Evolutionary conservation across 1,140 invertebrate genomes (phyloP).

Genomic region (Anoplolepis gracilipes): DNA sequence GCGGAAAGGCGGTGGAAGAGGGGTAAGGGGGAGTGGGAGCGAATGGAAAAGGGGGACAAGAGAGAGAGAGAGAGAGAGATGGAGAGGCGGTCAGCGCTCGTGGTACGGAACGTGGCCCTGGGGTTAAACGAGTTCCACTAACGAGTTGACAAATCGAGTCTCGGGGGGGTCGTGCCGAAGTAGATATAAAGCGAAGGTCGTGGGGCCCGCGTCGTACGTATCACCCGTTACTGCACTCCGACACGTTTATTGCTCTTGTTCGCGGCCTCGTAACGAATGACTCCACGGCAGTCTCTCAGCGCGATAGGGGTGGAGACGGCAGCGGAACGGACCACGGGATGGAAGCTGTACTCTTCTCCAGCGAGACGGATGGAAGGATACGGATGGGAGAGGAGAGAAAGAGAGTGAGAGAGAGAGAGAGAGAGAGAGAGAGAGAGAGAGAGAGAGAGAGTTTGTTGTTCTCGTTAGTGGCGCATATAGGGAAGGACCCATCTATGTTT

Average conservation of each 20-base stretch:
- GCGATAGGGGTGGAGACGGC: slow-evolving; percentile 34
- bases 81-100: slow-evolving; percentile 67
- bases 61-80: not conserved
- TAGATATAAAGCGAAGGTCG: slow-evolving; percentile 85
- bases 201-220: slow-evolving; percentile 76
- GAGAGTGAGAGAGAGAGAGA: not conserved
- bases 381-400: too few relatives aligned
- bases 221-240: slow-evolving; percentile 81
- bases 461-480: slow-evolving; percentile 66
- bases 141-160: slow-evolving; percentile 86
- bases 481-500: slow-evolving; percentile 49
- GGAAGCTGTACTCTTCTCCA: slow-evolving; percentile 19
- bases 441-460: slow-evolving; percentile 62
- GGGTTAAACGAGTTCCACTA: slow-evolving; percentile 85
- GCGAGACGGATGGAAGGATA: slow-evolving; percentile 61
- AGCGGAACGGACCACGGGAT: slow-evolving; percentile 26
- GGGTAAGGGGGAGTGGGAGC: not conserved
- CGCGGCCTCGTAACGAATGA: slow-evolving; percentile 84
- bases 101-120: slow-evolving; percentile 71
- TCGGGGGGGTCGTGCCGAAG: slow-evolving; percentile 84
- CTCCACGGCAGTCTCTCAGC: slow-evolving; percentile 72
- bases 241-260: slow-evolving; percentile 85
- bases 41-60: not conserved
- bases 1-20: not conserved
- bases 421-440: too few relatives aligned